Conservation (phyloP, 2,797 vertebrate genomes). For the Poeciliopsis presidionis region DNA sequence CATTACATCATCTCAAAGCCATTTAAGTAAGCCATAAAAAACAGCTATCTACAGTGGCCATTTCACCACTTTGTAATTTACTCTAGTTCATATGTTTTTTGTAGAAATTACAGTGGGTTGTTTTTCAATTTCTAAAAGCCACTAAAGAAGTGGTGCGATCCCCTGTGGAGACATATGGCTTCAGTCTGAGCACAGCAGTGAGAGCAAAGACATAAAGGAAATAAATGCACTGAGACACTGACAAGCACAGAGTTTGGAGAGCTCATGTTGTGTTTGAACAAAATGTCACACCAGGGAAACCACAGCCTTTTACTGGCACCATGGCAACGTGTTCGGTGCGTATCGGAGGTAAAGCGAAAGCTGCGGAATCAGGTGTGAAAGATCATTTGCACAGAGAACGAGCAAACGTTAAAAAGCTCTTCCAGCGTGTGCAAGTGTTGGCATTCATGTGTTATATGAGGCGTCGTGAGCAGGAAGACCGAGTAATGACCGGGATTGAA, state of each 20-base stretch:
- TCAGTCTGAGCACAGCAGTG: slow-evolving; percentile 21
- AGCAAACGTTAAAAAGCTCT: slow-evolving; percentile 17
- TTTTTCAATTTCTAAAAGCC: slow-evolving; percentile 19
- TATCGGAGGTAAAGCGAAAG: slow-evolving; percentile 30
- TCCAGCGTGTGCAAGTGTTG: neutral
- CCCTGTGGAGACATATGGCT: slow-evolving; percentile 24
- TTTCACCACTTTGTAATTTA: slow-evolving; percentile 11
- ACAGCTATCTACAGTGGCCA: slow-evolving; percentile 9
- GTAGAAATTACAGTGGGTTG: neutral
- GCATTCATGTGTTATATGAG: slow-evolving; percentile 41
- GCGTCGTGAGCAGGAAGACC: slow-evolving; percentile 21
- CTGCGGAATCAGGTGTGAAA: slow-evolving; percentile 47
- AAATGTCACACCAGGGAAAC: slow-evolving; percentile 53
- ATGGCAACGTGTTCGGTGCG: slow-evolving; percentile 63
- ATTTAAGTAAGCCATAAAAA: slow-evolving; percentile 22
- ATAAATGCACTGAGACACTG: slow-evolving; percentile 9
- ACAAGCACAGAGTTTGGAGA: slow-evolving; percentile 27
- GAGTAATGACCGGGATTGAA: slow-evolving; percentile 35
- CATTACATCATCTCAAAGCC: slow-evolving; percentile 45
- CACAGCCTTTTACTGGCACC: slow-evolving; percentile 54
- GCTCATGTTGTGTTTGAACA: slow-evolving; percentile 51
- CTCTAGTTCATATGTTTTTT: slow-evolving; percentile 5
- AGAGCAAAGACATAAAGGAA: slow-evolving; percentile 17
- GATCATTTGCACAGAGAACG: neutral
- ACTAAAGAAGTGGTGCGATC: slow-evolving; percentile 15